Evolutionary conservation across 2,113 vertebrate species (phyloP), one percentile per base, ranked within the genome.

Genomic region (Psilopsiagon aymara): DNA sequence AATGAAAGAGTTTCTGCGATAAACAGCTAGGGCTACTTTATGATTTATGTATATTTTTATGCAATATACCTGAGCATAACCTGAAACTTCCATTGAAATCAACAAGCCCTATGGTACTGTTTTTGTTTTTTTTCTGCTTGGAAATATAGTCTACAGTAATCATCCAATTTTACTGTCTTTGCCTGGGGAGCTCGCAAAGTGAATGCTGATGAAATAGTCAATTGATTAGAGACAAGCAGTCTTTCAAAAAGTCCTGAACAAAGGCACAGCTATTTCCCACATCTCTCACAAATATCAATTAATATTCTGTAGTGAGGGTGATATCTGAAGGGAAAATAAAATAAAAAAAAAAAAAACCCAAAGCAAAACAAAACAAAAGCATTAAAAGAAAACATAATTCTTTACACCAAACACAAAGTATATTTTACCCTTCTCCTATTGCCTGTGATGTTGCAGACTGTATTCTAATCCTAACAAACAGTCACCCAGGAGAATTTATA

Each of bases 201-300:
- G 55, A 91, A 92, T 81, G 92, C 84, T 92, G 81, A 91, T 94
- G 91, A 88, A 95, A 97, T 80, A 92, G 91, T 83, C 95, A 95
- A 91, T 95, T 97, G 95, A 95, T 96, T 95, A 91, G 88, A 95
- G 82, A 94, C 86, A 87, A 90, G 57, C 69, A 82, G 67, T 62
- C 90, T 96, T 94, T 92, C 82, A 92, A 88, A 82, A 86, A 78
- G 67, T 92, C 96, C 86, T 87, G 74, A 79, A 81, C 74, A 84
- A 86, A 94, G 92, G 43, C 84, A 59, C 8, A 91, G 75, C 69
- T 92, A 51, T 95, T 86, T 94, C 84, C 85, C 76, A 70, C 31
- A 29, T 85, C 86, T 53, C 53, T 88, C 55, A 64, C 63, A 86
- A 92, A 92, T 91, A 79, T 66, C 81, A 91, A 90, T 95, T 91